phyloP scores from a whole-genome alignment of 2,888 invertebrate species.

The Spicauda simplicius region DNA sequence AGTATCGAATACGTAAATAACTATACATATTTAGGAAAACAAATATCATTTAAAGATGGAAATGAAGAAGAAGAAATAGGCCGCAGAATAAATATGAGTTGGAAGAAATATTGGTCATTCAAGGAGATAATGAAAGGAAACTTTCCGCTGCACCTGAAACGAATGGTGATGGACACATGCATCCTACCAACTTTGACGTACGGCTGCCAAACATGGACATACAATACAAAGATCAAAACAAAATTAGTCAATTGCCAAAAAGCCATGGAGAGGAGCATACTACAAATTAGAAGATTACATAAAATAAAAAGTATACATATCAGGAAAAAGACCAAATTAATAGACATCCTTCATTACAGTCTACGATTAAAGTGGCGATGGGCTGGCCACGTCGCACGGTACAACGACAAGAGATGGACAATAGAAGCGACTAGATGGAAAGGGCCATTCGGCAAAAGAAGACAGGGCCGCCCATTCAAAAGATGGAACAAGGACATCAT shows the following conservation, averaged over 20 bases:
- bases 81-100: constrained; percentile 36
- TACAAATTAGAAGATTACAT: neutral
- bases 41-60: constrained; percentile 34
- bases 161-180: constrained; percentile 22
- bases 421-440: too few species aligned
- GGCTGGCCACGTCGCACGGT: constrained; percentile 38
- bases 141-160: constrained; percentile 33
- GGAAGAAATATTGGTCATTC: constrained; percentile 33
- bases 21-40: too few species aligned
- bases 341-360: constrained; percentile 22
- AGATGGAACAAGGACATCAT: too few species aligned
- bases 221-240: neutral
- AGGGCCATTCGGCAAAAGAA: too few species aligned
- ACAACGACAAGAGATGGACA: too few species aligned
- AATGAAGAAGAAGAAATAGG: constrained; percentile 36
- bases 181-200: constrained; percentile 24
- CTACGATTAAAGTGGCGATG: constrained; percentile 33
- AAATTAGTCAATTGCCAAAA: neutral
- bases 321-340: constrained; percentile 27
- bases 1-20: too few species aligned
- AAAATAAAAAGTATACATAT: neutral
- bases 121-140: constrained; percentile 31
- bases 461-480: too few species aligned
- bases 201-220: constrained; percentile 11
- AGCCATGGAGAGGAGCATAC: too few species aligned